Evolutionary conservation across 2,113 vertebrate genomes (phyloP), one percentile per base, ranked within the genome.

Genomic region (Limnothrissa miodon): DNA sequence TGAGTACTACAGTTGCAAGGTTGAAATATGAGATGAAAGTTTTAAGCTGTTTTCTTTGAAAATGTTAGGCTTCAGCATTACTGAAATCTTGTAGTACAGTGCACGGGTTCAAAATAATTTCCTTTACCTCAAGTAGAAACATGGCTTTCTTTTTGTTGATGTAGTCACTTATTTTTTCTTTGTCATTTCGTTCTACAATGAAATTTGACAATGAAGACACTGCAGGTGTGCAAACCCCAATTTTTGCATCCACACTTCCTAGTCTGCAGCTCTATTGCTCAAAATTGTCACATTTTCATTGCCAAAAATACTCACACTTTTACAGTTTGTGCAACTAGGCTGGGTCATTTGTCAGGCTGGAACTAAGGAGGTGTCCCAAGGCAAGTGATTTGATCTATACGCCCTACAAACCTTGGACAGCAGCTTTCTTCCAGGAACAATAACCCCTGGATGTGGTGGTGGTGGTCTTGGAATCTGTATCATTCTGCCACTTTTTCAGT

Each of bases 111-210:
- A 62, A 36, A 11, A 74, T 74, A 11, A 36, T 70, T 11, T 39
- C 13, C 21, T n/a, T 85, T 89, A 96, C 96, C 95, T 96, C 90
- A 19, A 95, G 83, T 33, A 91, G 91, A 88, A 95, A 95, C 78
- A 93, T 91, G 33, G 94, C 88, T 36, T 93, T 91, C 83, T 90
- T 91, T 81, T 91, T 88, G 11, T 89, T 59, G 23, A 95, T 81
- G 79, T 93, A 95, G 59, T 88, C 88, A 44, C 8, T 44, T 1
- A 94, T 83, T 33, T 81, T 89, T 15, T 92, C 89, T 21, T 85
- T 91, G 79, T 85, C 86, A 29, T 89, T 89, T 78, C 89, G 91
- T 78, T 94, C 94, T 96, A 87, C 86, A 93, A 88, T 2, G 89
- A 91, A 81, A 86, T 83, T 5, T 13, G n/a, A n/a, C n/a, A 42